phyloP scores from a whole-genome alignment of 2,797 vertebrate genomes.

The Hipposideros larvatus region DNA sequence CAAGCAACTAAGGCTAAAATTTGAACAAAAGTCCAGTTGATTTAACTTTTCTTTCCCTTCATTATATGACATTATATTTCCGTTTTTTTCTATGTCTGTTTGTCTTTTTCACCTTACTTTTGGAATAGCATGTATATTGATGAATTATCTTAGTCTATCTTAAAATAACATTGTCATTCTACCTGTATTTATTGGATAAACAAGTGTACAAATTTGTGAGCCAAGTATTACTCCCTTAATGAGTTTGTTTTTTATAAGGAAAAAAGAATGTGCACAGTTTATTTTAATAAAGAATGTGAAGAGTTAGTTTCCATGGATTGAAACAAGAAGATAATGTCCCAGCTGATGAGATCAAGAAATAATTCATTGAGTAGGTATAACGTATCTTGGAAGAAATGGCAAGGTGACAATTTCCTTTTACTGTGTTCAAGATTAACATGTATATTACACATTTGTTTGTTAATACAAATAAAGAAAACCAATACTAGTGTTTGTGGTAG shows the following conservation, averaged over 20 bases:
- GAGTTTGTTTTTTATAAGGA: slow-evolving; percentile 24
- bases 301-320: slow-evolving; percentile 32
- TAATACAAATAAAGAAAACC: slow-evolving; percentile 38
- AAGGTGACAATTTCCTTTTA: neutral
- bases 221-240: neutral
- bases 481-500: neutral
- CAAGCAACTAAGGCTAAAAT: slow-evolving; percentile 1
- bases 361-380: slow-evolving; percentile 11
- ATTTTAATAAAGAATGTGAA: slow-evolving; percentile 36
- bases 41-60: neutral
- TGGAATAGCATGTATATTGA: slow-evolving; percentile 13
- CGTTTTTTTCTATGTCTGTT: slow-evolving; percentile 10
- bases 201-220: slow-evolving; percentile 29
- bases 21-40: neutral
- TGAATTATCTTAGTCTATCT: slow-evolving; percentile 19
- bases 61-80: neutral
- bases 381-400: neutral
- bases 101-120: slow-evolving; percentile 42
- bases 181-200: slow-evolving; percentile 42
- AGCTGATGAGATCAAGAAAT: slow-evolving; percentile 3
- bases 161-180: slow-evolving; percentile 36
- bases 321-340: slow-evolving; percentile 34
- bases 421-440: neutral
- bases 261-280: slow-evolving; percentile 52
- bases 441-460: slow-evolving; percentile 3